Percentiles rank a stretch among this genome's conserved stretches.
Evolutionary conservation across 2,797 vertebrate genomes (phyloP).

Genomic region (Gobionotothen gibberifrons): DNA sequence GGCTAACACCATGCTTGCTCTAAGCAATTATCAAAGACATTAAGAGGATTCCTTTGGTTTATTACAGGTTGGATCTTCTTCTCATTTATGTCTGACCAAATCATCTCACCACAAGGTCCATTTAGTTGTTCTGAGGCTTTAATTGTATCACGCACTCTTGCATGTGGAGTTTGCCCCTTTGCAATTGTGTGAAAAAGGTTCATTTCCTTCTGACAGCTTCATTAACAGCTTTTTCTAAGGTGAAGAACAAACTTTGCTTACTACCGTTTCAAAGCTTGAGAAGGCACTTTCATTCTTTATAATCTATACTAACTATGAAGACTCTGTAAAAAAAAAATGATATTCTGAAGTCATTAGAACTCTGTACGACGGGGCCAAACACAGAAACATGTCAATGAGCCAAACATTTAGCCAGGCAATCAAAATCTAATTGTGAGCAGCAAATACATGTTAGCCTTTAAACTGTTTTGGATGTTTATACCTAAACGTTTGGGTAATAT

Average conservation of each 20-base stretch:
- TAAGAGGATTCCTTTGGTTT: conserved; percentile 7
- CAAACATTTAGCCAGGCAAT: not conserved
- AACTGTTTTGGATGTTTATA: conserved; percentile 1
- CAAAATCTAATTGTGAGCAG: not conserved
- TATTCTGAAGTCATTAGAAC: not conserved
- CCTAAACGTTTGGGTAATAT: not conserved
- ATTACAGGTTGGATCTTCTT: not conserved
- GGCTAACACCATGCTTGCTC: not conserved
- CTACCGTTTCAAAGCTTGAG: not conserved
- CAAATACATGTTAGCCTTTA: not conserved
- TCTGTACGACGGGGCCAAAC: not conserved
- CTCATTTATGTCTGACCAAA: not conserved
- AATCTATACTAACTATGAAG: not conserved
- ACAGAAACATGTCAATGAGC: not conserved
- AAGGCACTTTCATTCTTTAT: not conserved
- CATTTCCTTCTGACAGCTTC: not conserved
- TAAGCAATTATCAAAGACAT: conserved; percentile 13
- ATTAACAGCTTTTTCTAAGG: not conserved
- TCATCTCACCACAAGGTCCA: not conserved
- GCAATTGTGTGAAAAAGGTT: not conserved
- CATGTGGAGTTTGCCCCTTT: not conserved
- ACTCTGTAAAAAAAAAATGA: too few species aligned
- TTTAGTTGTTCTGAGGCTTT: not conserved
- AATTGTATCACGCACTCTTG: not conserved
- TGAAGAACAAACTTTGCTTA: not conserved